phyloP scores from a whole-genome alignment of 1,140 invertebrate species.

The Heliconius nattereri region DNA sequence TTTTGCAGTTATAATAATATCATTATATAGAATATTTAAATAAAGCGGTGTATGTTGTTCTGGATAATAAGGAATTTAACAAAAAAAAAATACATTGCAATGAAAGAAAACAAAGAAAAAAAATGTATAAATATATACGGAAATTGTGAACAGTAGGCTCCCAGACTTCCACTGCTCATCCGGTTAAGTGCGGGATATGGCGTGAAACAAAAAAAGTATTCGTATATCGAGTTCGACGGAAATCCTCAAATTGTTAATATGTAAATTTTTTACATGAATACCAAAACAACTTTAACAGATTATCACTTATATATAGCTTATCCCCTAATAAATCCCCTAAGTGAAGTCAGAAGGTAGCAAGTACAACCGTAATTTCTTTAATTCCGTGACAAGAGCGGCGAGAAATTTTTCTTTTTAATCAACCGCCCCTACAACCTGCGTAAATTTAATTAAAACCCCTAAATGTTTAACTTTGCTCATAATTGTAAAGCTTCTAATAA shows the following conservation, averaged over 20 bases:
- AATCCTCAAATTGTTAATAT: no score
- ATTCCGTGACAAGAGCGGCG: conserved; percentile 44
- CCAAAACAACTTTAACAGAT: background rate
- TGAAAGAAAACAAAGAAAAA: no score
- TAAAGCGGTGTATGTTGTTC: no score
- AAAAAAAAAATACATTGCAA: no score
- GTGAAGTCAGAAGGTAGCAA: conserved; percentile 30
- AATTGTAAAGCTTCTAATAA: conserved; percentile 45
- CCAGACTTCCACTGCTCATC: no score
- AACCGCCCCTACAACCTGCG: conserved; percentile 48
- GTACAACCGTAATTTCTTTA: conserved; percentile 53
- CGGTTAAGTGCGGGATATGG: no score
- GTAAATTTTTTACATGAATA: background rate
- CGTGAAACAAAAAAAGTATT: no score
- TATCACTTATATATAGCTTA: background rate
- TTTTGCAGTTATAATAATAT: background rate
- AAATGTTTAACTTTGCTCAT: conserved; percentile 66
- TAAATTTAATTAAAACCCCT: conserved; percentile 66
- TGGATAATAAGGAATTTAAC: no score
- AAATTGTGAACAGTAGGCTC: no score
- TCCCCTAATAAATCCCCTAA: background rate
- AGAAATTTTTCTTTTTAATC: conserved; percentile 64
- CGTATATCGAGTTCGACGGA: background rate
- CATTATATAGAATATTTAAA: background rate
- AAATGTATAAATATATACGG: no score